Evolutionary conservation across 2,797 vertebrate species (phyloP), one percentile per base, ranked within the genome.

Genomic region (Halcyon leucocephala): DNA sequence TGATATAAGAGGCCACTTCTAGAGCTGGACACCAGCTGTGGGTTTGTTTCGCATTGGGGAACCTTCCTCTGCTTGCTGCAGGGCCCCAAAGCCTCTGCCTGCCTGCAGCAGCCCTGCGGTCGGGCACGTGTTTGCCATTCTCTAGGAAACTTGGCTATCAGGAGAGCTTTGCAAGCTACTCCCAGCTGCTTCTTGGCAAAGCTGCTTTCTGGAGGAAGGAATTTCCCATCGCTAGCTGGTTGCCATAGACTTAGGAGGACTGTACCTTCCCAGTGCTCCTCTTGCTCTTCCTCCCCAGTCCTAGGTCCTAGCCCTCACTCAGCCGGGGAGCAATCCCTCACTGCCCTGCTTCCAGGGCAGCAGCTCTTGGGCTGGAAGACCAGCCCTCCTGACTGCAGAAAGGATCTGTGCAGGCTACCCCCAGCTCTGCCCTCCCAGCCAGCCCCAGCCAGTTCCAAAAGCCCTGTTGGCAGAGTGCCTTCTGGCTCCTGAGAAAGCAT

Each of bases 381-480:
- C 4, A 66, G 69, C 16, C 9, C 15, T 82, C 48, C 42, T 28
- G 42, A 54, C 25, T 73, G 55, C 70, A 60, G n/a, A 82, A 80
- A 76, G 37, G 41, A 49, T 82, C 91, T 86, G 46, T 25, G 37
- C 12, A 55, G n/a, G 51, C 76, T 89, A 61, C 58, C 73, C 71
- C 76, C 1, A 0, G 39, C 51, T 94, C 91, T 95, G 65, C 77
- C 88, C 89, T 92, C 83, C 60, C 55, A 86, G 73, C 66, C 76
- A 77, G 58, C 55, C 66, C 88, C 41, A 57, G 57, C 35, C 54
- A 0, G 2, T 65, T 97, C 70, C 93, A 89, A 85, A 91, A 90
- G 46, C 86, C 58, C 82, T 90, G 60, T 28, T 95, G 92, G 96
- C 96, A 96, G 83, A 96, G 58, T 74, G 96, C 96, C 96, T 94